Base-by-base conservation (phyloP, 92 coral and sea anemone genomes). In the Epizoanthus illoricatus region DNA sequence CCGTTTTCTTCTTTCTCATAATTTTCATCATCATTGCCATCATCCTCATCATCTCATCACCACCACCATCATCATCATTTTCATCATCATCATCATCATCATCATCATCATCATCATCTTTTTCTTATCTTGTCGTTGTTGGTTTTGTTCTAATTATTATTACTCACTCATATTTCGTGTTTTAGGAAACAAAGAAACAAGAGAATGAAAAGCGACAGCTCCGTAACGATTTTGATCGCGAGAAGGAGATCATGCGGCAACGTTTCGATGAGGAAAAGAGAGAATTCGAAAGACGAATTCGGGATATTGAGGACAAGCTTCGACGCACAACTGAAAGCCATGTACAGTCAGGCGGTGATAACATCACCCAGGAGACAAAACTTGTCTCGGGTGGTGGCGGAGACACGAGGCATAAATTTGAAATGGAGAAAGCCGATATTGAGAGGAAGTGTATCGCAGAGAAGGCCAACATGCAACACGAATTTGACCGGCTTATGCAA, bases 381-480 rank as follows among this genome's bases (percentile, higher is more conserved):
- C 19, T 40, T 42, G 39, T 76, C 47, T 8, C 58, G 16, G 10
- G 18, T n/a, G 70, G 70, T 8, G 61, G 71, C 28, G 59, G 56
- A 41, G 81, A 76, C 21, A 57, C 40, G 13, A 76, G 59, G 17
- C 81, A 61, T 47, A 76, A 62, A 18, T 76, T 61, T 76, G 81
- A 76, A 52, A 76, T 76, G 71, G 81, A 76, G 59, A 76, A 76
- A 20, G 55, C 81, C 10, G 81, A 76, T n/a, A 63, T 76, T 12
- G 81, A 76, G 49, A 56, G 81, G 15, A 76, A 76, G 57, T 62
- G 12, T 20, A 62, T 76, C 40, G 47, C 47, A 41, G 81, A 76
- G 9, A 76, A 76, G 60, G 65, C 69, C 2, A 76, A 63, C 15
- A 19, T 61, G 70, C 81, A 76, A 60, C 81, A 76, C 42, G 81